Base-by-base conservation (phyloP, 2,113 vertebrate genomes). In the human region DNA sequence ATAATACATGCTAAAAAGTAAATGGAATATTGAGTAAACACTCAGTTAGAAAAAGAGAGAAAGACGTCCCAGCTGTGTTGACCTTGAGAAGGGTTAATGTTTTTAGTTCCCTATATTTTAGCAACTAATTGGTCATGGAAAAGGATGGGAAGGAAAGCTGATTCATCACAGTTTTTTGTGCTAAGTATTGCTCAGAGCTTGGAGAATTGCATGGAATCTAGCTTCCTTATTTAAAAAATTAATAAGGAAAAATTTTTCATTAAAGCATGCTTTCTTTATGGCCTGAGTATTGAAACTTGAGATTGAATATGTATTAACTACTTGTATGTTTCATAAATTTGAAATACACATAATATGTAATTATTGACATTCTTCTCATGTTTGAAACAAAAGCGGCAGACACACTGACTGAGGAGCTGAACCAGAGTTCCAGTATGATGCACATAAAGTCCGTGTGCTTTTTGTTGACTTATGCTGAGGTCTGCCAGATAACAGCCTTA, bases 381-480 rank as follows among this genome's bases (percentile, higher is more conserved):
- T 90, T 88, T 95, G 17, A 38, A 73, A 84, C 80, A 45, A 61
- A 70, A 95, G 93, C 27, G 20, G 2, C 76, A 92, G 84, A 73
- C 82, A 55, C 11, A 81, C 27, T 1, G 16, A 81, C 30, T 59
- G 80, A 70, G 78, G 72, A 50, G 61, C 84, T 93, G 61, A 89
- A 83, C 23, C 75, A 22, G 32, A 82, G 43, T 59, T 88, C 40
- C 78, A 81, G 75, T 30, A 7, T 6, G 45, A 80, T 72, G 48
- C 81, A 59, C 38, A 27, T 10, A 87, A 23, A 92, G 43, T 85
- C 72, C 32, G 30, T 84, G 4, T 27, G 85, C n/a, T 61, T 87
- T 93, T 57, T 91, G 81, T 96, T 97, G 93, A 95, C 89, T 95
- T 90, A 68, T 23, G 50, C 91, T 93, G 93, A 97, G 59, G 20